Evolutionary conservation across 2,113 vertebrate genomes (phyloP).

Genomic region (Eublepharis macularius): DNA sequence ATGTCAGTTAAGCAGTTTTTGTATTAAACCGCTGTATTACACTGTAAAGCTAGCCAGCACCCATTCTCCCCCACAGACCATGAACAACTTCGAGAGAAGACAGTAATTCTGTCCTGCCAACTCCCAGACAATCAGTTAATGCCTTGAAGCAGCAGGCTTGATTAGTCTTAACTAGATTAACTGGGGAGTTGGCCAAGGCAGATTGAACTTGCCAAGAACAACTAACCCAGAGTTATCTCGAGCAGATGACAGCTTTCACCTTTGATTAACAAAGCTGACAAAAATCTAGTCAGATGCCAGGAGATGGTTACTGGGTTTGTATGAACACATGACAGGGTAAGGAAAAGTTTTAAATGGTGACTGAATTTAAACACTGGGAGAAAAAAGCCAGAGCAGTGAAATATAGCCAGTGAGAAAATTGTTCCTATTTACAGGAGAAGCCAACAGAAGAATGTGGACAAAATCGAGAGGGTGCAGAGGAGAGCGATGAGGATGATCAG

Average conservation of each 20-base stretch:
- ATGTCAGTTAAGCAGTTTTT: background rate
- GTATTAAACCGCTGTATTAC: background rate
- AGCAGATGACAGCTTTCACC: background rate
- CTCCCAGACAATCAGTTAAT: background rate
- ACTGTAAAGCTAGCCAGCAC: background rate
- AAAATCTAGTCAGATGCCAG: background rate
- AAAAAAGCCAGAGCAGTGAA: slow-evolving; percentile 9
- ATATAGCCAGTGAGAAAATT: background rate
- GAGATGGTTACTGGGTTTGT: background rate
- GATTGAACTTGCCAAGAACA: background rate
- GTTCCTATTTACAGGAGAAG: slow-evolving; percentile 11
- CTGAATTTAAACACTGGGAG: background rate
- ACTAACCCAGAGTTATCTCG: background rate
- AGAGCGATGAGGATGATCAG: too few relatives aligned
- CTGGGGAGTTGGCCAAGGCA: background rate
- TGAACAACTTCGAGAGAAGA: background rate
- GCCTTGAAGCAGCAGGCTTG: background rate
- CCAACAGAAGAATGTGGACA: slow-evolving; percentile 13
- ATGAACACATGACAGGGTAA: background rate
- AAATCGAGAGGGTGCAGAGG: too few relatives aligned
- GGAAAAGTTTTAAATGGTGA: background rate
- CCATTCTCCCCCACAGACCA: background rate
- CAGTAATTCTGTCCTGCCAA: background rate
- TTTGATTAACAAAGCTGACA: background rate
- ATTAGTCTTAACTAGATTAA: slow-evolving; percentile 13